Percentiles rank a stretch among this genome's conserved stretches.
Evolutionary conservation across 2,888 invertebrate species (phyloP).

Genomic region (Meiosimyza platycephala): DNA sequence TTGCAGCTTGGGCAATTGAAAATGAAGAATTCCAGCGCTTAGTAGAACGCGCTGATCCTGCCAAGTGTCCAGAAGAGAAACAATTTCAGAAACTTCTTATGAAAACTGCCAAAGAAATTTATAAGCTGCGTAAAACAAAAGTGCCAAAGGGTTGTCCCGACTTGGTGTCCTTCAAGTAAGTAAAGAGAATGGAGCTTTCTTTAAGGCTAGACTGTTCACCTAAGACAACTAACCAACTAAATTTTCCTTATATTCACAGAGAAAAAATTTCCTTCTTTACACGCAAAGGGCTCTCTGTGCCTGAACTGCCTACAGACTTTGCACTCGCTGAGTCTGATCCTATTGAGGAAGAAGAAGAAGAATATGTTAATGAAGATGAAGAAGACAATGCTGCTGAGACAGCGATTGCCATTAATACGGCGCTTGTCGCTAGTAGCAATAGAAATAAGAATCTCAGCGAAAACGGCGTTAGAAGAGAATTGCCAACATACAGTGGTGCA

Average conservation of each 20-base stretch:
- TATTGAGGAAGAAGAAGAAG: constrained; percentile 61
- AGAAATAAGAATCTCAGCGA: constrained; percentile 66
- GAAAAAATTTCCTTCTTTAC: constrained; percentile 98
- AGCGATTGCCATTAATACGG: constrained; percentile 64
- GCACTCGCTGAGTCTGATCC: constrained; percentile 67
- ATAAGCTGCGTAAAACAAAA: constrained; percentile 87
- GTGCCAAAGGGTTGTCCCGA: constrained; percentile 91
- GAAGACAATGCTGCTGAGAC: constrained; percentile 58
- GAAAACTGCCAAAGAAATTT: constrained; percentile 91
- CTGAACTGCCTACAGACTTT: constrained; percentile 77
- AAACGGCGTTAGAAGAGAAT: constrained; percentile 47
- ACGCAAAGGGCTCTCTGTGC: constrained; percentile 80
- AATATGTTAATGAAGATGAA: constrained; percentile 56
- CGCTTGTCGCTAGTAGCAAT: constrained; percentile 64
- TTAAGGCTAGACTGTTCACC: neutral
- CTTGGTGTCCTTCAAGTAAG: constrained; percentile 91
- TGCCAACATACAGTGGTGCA: constrained; percentile 46
- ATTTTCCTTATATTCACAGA: constrained; percentile 70
- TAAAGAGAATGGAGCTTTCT: constrained; percentile 47
- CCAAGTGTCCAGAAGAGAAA: constrained; percentile 69
- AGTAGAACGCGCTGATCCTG: constrained; percentile 67
- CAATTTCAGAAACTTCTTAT: constrained; percentile 82
- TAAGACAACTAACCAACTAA: neutral
- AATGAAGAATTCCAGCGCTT: constrained; percentile 87
- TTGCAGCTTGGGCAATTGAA: constrained; percentile 87